Conservation (phyloP, 2,888 invertebrate species). For the Acanthoscelides obtectus region DNA sequence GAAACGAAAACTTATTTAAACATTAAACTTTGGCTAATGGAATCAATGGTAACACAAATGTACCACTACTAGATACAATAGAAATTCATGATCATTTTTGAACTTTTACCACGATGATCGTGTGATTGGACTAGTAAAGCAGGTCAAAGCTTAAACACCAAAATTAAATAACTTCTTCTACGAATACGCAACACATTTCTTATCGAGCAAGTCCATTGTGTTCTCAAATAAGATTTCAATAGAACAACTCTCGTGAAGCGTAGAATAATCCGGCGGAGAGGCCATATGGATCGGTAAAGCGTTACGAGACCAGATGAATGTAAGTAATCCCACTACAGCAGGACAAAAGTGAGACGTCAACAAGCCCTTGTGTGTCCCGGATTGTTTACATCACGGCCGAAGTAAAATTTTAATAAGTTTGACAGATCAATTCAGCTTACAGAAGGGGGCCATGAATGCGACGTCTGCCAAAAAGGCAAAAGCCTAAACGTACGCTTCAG, state of each 20-base stretch:
- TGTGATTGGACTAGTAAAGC: too few relatives aligned
- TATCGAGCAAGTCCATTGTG: not conserved
- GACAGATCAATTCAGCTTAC: not conserved
- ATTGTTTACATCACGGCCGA: not conserved
- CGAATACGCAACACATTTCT: not conserved
- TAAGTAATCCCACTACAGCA: not conserved
- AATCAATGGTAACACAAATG: too few relatives aligned
- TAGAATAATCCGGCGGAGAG: not conserved
- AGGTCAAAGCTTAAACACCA: too few relatives aligned
- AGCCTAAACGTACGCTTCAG: not conserved
- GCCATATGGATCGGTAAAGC: not conserved
- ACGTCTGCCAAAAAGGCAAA: not conserved
- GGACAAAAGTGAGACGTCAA: not conserved
- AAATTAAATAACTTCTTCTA: too few relatives aligned
- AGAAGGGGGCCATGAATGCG: not conserved
- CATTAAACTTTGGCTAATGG: too few relatives aligned
- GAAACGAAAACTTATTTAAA: too few relatives aligned
- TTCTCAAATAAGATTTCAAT: not conserved
- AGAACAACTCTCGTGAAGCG: not conserved
- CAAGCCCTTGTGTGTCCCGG: not conserved
- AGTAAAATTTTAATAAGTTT: not conserved
- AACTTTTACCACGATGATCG: too few relatives aligned
- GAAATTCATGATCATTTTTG: too few relatives aligned
- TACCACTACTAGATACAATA: too few relatives aligned
- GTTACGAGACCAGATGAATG: not conserved